Evolutionary conservation across 2,797 vertebrate species (phyloP).

Genomic region (Sciurus vulgaris): DNA sequence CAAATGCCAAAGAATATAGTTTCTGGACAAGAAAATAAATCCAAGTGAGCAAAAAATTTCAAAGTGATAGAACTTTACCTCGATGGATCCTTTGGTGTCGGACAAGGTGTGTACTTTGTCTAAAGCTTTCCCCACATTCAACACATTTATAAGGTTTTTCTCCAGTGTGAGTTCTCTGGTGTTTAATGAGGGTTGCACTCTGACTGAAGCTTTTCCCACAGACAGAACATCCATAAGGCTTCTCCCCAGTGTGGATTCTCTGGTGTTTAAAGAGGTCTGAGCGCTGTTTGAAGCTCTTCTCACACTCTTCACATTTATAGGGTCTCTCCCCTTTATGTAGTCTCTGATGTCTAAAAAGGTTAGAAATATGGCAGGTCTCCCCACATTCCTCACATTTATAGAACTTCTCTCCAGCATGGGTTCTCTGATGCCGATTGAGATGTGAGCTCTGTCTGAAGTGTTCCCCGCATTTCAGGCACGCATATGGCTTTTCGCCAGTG

Average conservation of each 20-base stretch:
- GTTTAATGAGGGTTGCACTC: constrained; percentile 79
- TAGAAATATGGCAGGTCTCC: constrained; percentile 58
- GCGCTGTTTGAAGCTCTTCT: constrained; percentile 78
- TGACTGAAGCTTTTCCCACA: constrained; percentile 77
- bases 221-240: constrained; percentile 57
- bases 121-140: constrained; percentile 79
- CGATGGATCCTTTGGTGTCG: constrained; percentile 79
- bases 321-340: constrained; percentile 76
- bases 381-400: constrained; percentile 68
- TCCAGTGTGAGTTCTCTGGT: constrained; percentile 78
- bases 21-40: background rate
- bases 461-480: constrained; percentile 54
- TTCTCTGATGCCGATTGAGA: constrained; percentile 77
- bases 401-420: constrained; percentile 67
- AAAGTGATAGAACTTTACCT: constrained; percentile 64
- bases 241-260: constrained; percentile 76
- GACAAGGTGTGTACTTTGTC: constrained; percentile 80
- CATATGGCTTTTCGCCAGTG: constrained; percentile 72
- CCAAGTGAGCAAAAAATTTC: background rate
- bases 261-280: constrained; percentile 80
- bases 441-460: constrained; percentile 77
- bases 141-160: constrained; percentile 81
- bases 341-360: constrained; percentile 70
- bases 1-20: constrained; percentile 33
- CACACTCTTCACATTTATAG: constrained; percentile 69